These are phyloP conservation scores for Falcaria lacertinaria DNA, from an alignment of 2,888 invertebrate species.

Conservation along the genomic window DNA sequence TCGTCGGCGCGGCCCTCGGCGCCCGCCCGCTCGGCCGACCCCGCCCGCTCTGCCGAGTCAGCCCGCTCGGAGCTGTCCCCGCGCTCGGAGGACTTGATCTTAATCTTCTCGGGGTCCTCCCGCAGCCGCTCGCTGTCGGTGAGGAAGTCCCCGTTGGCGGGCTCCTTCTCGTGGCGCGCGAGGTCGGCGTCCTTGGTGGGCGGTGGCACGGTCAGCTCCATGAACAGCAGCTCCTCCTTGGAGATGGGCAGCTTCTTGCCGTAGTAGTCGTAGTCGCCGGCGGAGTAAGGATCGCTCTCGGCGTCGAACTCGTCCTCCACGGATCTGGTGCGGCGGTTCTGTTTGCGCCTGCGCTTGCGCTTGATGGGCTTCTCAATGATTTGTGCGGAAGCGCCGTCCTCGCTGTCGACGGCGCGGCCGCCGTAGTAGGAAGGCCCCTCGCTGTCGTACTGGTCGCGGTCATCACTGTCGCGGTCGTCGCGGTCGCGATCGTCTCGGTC, in stretches of 20 bases:
- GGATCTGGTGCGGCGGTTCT: slow-evolving; percentile 46
- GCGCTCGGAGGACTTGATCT: slow-evolving; percentile 9
- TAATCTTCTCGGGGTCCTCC: slow-evolving; percentile 46
- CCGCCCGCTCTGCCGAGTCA: slow-evolving; percentile 21
- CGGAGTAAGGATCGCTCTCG: slow-evolving; percentile 34
- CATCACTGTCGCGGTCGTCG: slow-evolving; percentile 33
- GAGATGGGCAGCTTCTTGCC: slow-evolving; percentile 57
- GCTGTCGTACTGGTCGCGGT: slow-evolving; percentile 10
- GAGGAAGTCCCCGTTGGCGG: slow-evolving; percentile 39
- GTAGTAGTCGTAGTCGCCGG: slow-evolving; percentile 61
- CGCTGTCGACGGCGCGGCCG: slow-evolving; percentile 31
- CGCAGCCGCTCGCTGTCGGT: slow-evolving; percentile 54
- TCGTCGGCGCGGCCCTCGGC: slow-evolving; percentile 29
- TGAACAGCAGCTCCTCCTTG: slow-evolving; percentile 55
- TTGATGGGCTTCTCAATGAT: slow-evolving; percentile 43
- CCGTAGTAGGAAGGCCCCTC: slow-evolving; percentile 8
- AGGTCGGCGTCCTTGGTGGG: slow-evolving; percentile 58
- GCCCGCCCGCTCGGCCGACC: slow-evolving; percentile 20
- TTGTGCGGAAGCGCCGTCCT: slow-evolving; percentile 40
- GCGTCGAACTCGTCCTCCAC: slow-evolving; percentile 12
- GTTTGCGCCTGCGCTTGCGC: slow-evolving; percentile 51
- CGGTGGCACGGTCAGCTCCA: slow-evolving; percentile 47
- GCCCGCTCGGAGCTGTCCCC: slow-evolving; percentile 25
- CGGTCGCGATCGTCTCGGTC: slow-evolving; percentile 29
- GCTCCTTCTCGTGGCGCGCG: slow-evolving; percentile 43